Evolutionary conservation across 2,888 invertebrate species (phyloP).

Genomic region (Troglohyphantes excavatus): DNA sequence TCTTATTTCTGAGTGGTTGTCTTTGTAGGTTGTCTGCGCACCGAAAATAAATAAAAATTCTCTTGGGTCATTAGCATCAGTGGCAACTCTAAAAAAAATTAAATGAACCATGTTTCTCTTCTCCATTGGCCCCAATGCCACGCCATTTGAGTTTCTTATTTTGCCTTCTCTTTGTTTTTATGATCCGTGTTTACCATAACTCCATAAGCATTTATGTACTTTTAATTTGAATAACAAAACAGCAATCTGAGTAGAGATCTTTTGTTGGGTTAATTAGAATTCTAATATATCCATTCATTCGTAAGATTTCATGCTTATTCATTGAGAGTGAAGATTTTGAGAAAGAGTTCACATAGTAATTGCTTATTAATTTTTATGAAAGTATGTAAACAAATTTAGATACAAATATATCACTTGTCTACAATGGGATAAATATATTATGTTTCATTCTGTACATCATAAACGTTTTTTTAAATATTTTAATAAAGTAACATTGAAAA

Average conservation of each 20-base stretch:
- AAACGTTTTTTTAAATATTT: no score
- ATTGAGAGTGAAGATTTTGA: background rate
- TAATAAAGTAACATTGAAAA: no score
- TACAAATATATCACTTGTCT: no score
- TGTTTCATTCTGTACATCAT: no score
- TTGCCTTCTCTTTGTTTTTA: slow-evolving; percentile 43
- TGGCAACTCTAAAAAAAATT: slow-evolving; percentile 61
- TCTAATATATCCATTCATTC: background rate
- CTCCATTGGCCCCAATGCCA: slow-evolving; percentile 61
- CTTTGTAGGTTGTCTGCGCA: slow-evolving; percentile 44
- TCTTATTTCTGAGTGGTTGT: slow-evolving; percentile 33
- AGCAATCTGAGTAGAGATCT: background rate
- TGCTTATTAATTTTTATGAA: no score
- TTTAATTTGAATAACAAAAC: slow-evolving; percentile 11
- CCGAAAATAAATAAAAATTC: slow-evolving; percentile 61
- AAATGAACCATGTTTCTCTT: slow-evolving; percentile 48
- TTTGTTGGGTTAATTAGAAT: background rate
- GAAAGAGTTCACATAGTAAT: no score
- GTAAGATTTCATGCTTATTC: background rate
- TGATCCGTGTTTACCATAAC: slow-evolving; percentile 14
- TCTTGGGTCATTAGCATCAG: slow-evolving; percentile 52
- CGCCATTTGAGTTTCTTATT: slow-evolving; percentile 33
- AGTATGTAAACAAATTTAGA: no score
- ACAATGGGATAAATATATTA: no score
- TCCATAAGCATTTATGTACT: slow-evolving; percentile 23